Conservation (phyloP, 2,113 vertebrate species). For the Heptranchias perlo region DNA sequence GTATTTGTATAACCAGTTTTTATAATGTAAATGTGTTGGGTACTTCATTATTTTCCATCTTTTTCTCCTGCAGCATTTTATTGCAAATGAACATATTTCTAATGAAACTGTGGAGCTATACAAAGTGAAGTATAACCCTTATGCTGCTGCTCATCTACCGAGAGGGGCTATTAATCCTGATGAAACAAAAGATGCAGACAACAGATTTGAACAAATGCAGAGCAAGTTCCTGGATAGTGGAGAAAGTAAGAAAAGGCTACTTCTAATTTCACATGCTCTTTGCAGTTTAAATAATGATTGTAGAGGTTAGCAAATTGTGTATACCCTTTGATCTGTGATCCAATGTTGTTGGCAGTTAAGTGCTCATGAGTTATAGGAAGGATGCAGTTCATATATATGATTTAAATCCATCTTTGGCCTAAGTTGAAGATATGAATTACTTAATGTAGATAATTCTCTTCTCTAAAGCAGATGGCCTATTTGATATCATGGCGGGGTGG, state of each 20-base stretch:
- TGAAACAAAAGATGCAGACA: conserved; percentile 51
- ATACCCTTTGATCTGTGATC: too few species aligned
- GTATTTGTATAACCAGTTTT: background rate
- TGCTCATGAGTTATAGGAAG: background rate
- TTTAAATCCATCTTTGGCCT: too few species aligned
- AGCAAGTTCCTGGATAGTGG: conserved; percentile 71
- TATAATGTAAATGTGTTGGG: background rate
- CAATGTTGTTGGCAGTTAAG: background rate
- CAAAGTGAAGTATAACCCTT: conserved; percentile 76
- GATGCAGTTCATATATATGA: too few species aligned
- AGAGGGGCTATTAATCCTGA: conserved; percentile 53
- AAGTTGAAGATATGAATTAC: too few species aligned
- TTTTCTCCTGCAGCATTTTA: conserved; percentile 51
- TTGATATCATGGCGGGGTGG: too few species aligned
- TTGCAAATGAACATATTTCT: conserved; percentile 50
- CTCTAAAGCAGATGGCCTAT: too few species aligned
- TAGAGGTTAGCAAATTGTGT: background rate
- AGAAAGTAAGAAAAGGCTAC: conserved; percentile 62
- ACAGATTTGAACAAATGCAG: conserved; percentile 71
- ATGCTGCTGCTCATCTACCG: conserved; percentile 58
- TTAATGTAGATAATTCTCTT: too few species aligned
- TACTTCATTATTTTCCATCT: background rate
- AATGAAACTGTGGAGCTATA: conserved; percentile 55
- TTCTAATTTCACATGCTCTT: background rate
- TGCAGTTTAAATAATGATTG: background rate